These are phyloP conservation scores for Nephila pilipes DNA, from an alignment of 1,140 invertebrate genomes.

Conservation along the genomic window DNA sequence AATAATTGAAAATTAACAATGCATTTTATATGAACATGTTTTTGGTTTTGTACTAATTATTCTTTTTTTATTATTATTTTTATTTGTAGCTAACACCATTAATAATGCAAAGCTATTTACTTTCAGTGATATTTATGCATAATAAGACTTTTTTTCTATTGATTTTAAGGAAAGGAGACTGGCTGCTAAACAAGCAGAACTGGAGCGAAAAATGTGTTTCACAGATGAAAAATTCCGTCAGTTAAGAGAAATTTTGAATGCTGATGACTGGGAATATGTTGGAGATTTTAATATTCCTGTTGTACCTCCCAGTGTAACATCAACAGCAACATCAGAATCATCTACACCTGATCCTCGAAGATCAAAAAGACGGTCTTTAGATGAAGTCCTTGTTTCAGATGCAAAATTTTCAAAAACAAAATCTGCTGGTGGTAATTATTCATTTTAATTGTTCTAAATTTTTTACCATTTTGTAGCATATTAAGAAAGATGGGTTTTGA, in stretches of 20 bases:
- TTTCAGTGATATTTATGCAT: too few relatives aligned
- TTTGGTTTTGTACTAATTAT: too few relatives aligned
- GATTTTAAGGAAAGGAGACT: conserved; percentile 82
- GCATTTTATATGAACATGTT: too few relatives aligned
- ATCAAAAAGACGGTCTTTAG: conserved; percentile 14
- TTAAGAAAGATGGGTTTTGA: neutral
- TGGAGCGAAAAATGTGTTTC: conserved; percentile 77
- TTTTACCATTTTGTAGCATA: neutral
- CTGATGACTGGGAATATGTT: conserved; percentile 76
- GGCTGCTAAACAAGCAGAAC: conserved; percentile 80
- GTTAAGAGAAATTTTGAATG: conserved; percentile 78
- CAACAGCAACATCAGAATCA: conserved; percentile 33
- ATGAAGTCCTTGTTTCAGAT: neutral
- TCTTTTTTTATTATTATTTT: too few relatives aligned
- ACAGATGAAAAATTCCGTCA: conserved; percentile 78
- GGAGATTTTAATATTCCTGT: neutral
- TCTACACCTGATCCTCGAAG: conserved; percentile 22
- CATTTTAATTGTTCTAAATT: neutral
- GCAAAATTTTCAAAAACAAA: conserved; percentile 26
- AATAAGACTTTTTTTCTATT: conserved; percentile 79
- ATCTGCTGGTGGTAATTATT: conserved; percentile 45
- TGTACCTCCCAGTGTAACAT: conserved; percentile 1
- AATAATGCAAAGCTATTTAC: too few relatives aligned
- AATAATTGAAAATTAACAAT: too few relatives aligned
- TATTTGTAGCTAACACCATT: too few relatives aligned